Evolutionary conservation across 2,797 vertebrate genomes (phyloP), one percentile per base, ranked within the genome.

Genomic region (Hoplostethus mediterraneus): DNA sequence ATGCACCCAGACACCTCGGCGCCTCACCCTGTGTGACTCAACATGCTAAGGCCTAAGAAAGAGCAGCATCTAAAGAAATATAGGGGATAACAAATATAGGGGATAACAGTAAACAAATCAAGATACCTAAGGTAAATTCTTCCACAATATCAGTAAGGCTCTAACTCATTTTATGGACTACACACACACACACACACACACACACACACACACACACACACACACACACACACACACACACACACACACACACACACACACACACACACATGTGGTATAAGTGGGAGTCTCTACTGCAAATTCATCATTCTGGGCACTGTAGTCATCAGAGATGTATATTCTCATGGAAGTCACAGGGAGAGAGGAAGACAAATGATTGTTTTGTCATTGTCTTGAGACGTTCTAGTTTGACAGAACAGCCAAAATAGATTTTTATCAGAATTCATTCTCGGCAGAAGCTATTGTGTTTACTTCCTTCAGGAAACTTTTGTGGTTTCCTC

Each of bases 401-500:
- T n/a, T 40, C 36, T 57, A 17, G 31, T 40, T 58, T 0, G 31
- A 57, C 16, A 57, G 10, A 17, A 57, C 38, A 17, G 31, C 25
- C 56, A 5, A 40, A 42, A 58, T 45, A 45, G 40, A 60, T 60
- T 45, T 45, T 16, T 45, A 60, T 60, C 17, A 21, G 21, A 45
- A 13, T 60, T 44, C 11, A 33, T 40, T n/a, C 17, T 30, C 16
- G 9, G 45, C 42, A 36, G 40, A 59, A 28, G 30, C 14, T 13
- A 45, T 60, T 36, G 28, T 36, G 33, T n/a, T n/a, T 8, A n/a
- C 28, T 55, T 28, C 38, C 25, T 13, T 5, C n/a, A 57, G 1
- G 21, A 64, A 72, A 57, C 30, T 17, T 12, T 48, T 51, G 48
- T 16, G 52, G 8, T 67, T 82, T 71, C 75, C 64, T 48, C n/a